Conservation (phyloP, 2,888 invertebrate species). For the Morpho achilles region DNA sequence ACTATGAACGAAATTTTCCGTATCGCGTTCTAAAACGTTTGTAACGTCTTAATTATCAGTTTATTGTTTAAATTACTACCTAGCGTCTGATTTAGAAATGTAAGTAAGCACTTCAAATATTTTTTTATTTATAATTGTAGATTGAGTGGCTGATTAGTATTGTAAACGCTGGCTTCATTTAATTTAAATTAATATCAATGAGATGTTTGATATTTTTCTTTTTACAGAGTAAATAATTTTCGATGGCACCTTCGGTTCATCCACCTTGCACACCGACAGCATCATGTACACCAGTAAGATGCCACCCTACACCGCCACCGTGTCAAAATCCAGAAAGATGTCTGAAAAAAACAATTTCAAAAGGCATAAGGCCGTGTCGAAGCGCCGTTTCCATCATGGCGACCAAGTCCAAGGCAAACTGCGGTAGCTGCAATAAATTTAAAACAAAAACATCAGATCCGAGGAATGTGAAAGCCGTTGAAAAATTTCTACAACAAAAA, state of each 20-base stretch:
- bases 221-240: constrained; percentile 41
- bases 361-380: constrained; percentile 49
- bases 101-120: background rate
- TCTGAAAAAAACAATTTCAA: constrained; percentile 47
- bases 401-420: constrained; percentile 49
- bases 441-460: constrained; percentile 31
- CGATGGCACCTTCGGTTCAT: constrained; percentile 57
- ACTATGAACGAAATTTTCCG: no score
- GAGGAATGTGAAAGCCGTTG: constrained; percentile 37
- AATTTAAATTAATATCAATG: constrained; percentile 26
- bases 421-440: constrained; percentile 47
- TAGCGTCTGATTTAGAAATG: no score
- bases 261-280: constrained; percentile 65
- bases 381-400: constrained; percentile 65
- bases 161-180: constrained; percentile 11
- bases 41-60: no score
- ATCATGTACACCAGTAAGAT: constrained; percentile 56
- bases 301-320: constrained; percentile 60
- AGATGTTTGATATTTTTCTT: constrained; percentile 10
- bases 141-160: constrained; percentile 4
- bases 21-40: no score
- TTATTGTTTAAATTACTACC: no score
- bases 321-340: constrained; percentile 61
- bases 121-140: background rate
- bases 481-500: constrained; percentile 52